Percentiles rank a stretch among this genome's conserved stretches.
phyloP scores from a whole-genome alignment of 1,140 invertebrate species.

The Lasioglossum albipes region DNA sequence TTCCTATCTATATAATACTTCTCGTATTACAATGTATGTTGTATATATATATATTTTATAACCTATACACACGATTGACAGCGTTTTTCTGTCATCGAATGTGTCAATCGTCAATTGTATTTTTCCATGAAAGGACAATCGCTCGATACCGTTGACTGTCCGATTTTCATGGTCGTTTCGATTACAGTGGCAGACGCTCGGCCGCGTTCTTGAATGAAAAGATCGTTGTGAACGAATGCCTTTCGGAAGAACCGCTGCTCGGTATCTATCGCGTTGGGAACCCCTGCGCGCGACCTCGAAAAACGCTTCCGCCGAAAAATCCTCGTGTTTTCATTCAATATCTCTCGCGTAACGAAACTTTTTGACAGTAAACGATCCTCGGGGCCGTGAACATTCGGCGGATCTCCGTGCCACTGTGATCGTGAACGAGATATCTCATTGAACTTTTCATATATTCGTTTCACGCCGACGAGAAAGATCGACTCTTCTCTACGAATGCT shows the following conservation, averaged over 20 bases:
- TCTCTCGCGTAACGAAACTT: no score
- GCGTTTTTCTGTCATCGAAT: neutral
- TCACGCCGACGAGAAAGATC: neutral
- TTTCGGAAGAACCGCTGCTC: neutral
- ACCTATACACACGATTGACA: neutral
- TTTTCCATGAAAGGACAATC: slow-evolving; percentile 17
- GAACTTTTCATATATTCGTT: slow-evolving; percentile 11
- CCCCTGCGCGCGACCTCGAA: slow-evolving; percentile 70
- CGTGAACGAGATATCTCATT: neutral
- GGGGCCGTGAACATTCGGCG: neutral
- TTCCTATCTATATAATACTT: neutral
- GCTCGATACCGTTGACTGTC: neutral
- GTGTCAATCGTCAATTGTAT: slow-evolving; percentile 36
- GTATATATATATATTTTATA: neutral
- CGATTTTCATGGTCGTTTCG: neutral
- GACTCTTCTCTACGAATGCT: slow-evolving; percentile 13
- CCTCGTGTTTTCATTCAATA: slow-evolving; percentile 5
- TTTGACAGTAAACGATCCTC: neutral
- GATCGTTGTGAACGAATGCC: neutral
- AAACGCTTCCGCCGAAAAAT: slow-evolving; percentile 70
- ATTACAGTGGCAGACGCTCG: neutral
- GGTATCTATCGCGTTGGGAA: slow-evolving; percentile 62
- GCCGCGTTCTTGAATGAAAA: neutral
- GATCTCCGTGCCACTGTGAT: neutral
- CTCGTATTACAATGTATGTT: neutral